Conservation (phyloP, 2,113 vertebrate species). For the Tragelaphus imberbis region DNA sequence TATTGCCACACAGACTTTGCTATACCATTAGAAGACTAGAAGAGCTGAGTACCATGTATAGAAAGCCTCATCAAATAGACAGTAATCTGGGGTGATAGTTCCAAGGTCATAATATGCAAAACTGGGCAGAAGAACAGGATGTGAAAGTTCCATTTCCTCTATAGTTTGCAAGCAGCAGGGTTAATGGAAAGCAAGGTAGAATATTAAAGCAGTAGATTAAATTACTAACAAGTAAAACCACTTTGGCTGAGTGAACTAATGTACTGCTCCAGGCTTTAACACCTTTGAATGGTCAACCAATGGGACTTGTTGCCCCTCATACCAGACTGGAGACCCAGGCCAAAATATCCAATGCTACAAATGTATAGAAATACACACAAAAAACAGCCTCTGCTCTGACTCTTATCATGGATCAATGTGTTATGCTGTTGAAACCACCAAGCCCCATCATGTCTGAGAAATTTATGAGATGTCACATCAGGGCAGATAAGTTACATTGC, state of each 20-base stretch:
- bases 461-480: not conserved
- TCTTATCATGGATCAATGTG: not conserved
- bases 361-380: not conserved
- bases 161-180: not conserved
- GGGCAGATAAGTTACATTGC: not conserved
- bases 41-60: not conserved
- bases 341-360: not conserved
- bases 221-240: not conserved
- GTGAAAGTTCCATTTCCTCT: not conserved
- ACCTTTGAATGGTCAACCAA: not conserved
- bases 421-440: not conserved
- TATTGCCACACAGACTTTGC: not conserved
- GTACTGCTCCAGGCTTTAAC: not conserved
- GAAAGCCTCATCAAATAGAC: not conserved
- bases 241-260: not conserved
- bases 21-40: not conserved
- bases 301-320: not conserved
- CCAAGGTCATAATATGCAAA: not conserved
- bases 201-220: not conserved
- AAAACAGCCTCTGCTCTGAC: not conserved
- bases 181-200: not conserved
- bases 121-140: not conserved
- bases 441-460: not conserved
- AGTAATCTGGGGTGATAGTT: not conserved
- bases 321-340: not conserved